Base-by-base conservation (phyloP, 2,888 invertebrate species). In the Caenorhabditis doughertyi region DNA sequence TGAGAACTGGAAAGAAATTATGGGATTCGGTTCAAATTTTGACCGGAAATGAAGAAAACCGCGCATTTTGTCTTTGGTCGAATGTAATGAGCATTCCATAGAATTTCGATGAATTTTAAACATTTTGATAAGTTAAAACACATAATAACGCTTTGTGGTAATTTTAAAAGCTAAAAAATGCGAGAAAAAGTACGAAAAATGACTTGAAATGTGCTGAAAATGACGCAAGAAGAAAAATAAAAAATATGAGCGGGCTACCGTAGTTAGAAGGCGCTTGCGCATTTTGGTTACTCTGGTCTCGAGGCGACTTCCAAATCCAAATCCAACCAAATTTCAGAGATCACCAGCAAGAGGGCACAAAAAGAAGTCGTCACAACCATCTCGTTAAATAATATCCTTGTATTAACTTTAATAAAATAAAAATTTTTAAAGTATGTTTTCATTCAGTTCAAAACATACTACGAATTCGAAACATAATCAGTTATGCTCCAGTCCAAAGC, bases 261-360 rank as follows among this genome's bases (percentile, higher is more conserved):
- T 73, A 73, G 0, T 18, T 60, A 27, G 55, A 53, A 73, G 72
- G 62, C 35, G 53, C 72, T 64, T 42, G 16, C n/a, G 1, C 0
- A 18, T 5, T 29, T 49, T 21, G 18, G 25, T 13, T 0, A 18
- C 7, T 39, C 8, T 35, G 60, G 62, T 73, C 42, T 73, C 62
- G 62, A 27, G 29, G 29, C 62, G 72, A 62, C 9, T 8, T 4
- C 8, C n/a, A 3, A 18, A 2, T 16, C n/a, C 11, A 5, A 35
- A 9, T 35, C 9, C 35, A 35, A 9, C 44, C 8, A 18, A 13
- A 47, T 18, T 71, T 32, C 51, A 39, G 60, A 60, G 23, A 29
- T 68, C 67, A 7, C 67, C 67, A 18, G 65, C 65, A 21, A 49
- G 51, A 39, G 42, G 27, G 9, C 29, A 47, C 32, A 70, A 70